A percentile compares a stretch with the other conserved stretches of the same genome.
phyloP scores from a whole-genome alignment of 1,140 invertebrate species.

The Stenopsyche tienmushanensis region DNA sequence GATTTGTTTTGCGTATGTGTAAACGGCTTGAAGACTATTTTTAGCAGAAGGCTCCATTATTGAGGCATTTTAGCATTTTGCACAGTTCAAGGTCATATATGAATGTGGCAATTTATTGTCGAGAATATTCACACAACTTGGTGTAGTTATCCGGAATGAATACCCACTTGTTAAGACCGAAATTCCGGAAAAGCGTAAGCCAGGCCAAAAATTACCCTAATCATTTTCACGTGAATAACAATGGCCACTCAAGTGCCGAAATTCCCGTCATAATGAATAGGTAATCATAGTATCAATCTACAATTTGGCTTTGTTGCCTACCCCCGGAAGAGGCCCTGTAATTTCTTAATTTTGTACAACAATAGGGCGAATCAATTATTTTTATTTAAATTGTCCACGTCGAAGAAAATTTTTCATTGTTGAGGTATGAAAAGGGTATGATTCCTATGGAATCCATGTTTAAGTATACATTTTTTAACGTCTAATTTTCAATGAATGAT shows the following conservation, averaged over 20 bases:
- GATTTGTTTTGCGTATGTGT: no score
- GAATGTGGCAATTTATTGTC: neutral
- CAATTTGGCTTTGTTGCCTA: neutral
- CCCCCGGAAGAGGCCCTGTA: neutral
- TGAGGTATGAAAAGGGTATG: no score
- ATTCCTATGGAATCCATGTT: no score
- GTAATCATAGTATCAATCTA: neutral
- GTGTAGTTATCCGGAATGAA: neutral
- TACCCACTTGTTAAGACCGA: neutral
- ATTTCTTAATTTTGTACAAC: neutral
- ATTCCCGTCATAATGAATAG: neutral
- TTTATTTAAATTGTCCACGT: neutral
- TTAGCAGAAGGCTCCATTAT: no score
- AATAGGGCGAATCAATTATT: neutral
- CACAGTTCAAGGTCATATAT: no score
- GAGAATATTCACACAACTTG: neutral
- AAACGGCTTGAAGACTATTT: no score
- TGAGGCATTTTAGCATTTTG: no score
- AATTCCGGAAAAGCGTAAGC: neutral
- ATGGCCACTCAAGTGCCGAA: neutral
- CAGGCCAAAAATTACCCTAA: neutral
- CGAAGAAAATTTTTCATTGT: neutral
- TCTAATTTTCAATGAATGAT: no score
- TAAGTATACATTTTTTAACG: no score
- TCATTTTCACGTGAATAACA: neutral